phyloP scores from a whole-genome alignment of 2,113 vertebrate species.

The Spheniscus mendiculus region DNA sequence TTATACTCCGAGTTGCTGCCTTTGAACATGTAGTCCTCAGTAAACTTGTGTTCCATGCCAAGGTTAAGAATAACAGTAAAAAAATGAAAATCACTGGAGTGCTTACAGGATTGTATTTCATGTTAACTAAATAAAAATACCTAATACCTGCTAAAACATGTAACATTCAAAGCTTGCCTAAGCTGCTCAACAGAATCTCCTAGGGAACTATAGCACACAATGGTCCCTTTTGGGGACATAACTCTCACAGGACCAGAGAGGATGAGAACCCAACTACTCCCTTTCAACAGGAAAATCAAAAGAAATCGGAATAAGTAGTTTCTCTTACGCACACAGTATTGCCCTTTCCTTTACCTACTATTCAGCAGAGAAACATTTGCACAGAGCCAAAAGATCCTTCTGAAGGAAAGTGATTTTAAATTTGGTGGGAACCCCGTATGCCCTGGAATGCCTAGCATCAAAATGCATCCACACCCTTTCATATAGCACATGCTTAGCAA shows the following conservation, averaged over 20 bases:
- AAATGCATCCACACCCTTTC: neutral
- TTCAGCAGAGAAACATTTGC: neutral
- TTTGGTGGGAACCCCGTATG: neutral
- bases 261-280: neutral
- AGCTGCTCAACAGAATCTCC: neutral
- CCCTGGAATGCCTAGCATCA: neutral
- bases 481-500: neutral
- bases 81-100: neutral
- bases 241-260: neutral
- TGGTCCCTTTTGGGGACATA: neutral
- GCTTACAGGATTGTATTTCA: neutral
- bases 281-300: neutral
- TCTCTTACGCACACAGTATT: neutral
- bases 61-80: neutral
- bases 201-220: neutral
- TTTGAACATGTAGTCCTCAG: constrained; percentile 42
- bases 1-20: neutral
- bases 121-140: neutral
- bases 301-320: neutral
- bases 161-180: neutral
- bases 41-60: neutral
- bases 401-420: neutral
- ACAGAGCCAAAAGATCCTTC: neutral
- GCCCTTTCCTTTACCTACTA: neutral
- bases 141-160: neutral